A percentile compares a stretch with the other conserved stretches of the same genome.
phyloP scores from a whole-genome alignment of 2,113 vertebrate genomes.

The Chaetodon auriga region DNA sequence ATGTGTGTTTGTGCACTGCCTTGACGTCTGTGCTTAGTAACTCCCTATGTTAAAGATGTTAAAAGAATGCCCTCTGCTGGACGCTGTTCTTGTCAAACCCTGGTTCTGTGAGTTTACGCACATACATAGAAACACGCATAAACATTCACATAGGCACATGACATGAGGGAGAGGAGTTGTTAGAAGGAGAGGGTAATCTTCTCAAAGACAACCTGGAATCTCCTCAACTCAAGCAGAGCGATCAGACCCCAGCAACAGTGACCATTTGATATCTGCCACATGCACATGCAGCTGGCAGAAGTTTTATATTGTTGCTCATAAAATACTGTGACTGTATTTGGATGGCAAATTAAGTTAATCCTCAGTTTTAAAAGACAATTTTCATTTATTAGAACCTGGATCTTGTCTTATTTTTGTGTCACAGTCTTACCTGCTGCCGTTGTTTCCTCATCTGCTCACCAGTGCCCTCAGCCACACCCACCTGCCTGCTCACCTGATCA shows the following conservation, averaged over 20 bases:
- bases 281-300: not conserved
- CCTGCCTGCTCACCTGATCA: too few relatives aligned
- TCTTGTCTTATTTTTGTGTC: not conserved
- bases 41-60: constrained; percentile 59
- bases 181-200: not conserved
- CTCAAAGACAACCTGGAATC: constrained; percentile 1
- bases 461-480: too few relatives aligned
- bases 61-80: constrained; percentile 78
- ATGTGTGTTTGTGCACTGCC: constrained; percentile 3
- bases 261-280: not conserved
- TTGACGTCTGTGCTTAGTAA: constrained; percentile 25
- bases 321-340: not conserved
- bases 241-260: not conserved
- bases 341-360: not conserved
- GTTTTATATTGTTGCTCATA: not conserved
- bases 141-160: not conserved
- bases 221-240: not conserved
- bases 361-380: too few relatives aligned
- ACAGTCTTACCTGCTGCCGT: too few relatives aligned
- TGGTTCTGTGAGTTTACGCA: not conserved
- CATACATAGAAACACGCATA: not conserved
- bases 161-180: not conserved
- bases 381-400: not conserved
- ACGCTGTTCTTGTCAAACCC: constrained; percentile 31
- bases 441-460: too few relatives aligned